These are phyloP conservation scores for Sminthurides aquaticus DNA, from an alignment of 2,888 invertebrate species.

Conservation along the genomic window DNA sequence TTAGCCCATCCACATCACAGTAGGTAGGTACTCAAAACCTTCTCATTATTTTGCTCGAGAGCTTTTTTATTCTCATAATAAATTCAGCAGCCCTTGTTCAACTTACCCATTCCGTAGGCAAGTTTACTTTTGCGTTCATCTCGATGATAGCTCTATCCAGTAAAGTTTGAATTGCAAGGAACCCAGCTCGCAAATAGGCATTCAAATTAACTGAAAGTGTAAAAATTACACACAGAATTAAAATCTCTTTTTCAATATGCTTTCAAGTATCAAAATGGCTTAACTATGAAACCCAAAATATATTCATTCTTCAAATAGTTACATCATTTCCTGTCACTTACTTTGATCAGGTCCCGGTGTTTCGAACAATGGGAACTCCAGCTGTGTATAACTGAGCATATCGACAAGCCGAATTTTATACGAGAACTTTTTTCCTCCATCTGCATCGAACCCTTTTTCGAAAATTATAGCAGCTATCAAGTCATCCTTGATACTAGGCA, in stretches of 20 bases:
- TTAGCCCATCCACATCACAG: too few relatives aligned
- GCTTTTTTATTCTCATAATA: too few relatives aligned
- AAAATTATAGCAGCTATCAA: conserved; percentile 36
- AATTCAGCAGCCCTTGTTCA: too few relatives aligned
- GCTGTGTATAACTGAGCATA: conserved; percentile 22
- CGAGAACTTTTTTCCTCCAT: conserved; percentile 14
- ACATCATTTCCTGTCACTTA: neutral
- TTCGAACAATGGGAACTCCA: conserved; percentile 37
- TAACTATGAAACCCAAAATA: too few relatives aligned
- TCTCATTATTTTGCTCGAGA: too few relatives aligned
- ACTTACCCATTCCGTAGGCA: conserved; percentile 17
- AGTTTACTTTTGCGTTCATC: conserved; percentile 17
- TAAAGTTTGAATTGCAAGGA: conserved; percentile 38
- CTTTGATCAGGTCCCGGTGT: conserved; percentile 34
- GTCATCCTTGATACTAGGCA: neutral
- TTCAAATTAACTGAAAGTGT: conserved; percentile 14
- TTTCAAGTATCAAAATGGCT: too few relatives aligned
- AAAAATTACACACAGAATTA: neutral
- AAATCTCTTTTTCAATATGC: neutral
- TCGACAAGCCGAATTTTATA: conserved; percentile 40
- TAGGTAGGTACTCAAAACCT: too few relatives aligned
- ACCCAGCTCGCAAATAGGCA: conserved; percentile 37
- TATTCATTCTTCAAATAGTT: too few relatives aligned
- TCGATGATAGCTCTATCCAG: conserved; percentile 40
- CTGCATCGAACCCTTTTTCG: conserved; percentile 25